phyloP scores from a whole-genome alignment of 2,113 vertebrate species.

The Argyrosomus japonicus region DNA sequence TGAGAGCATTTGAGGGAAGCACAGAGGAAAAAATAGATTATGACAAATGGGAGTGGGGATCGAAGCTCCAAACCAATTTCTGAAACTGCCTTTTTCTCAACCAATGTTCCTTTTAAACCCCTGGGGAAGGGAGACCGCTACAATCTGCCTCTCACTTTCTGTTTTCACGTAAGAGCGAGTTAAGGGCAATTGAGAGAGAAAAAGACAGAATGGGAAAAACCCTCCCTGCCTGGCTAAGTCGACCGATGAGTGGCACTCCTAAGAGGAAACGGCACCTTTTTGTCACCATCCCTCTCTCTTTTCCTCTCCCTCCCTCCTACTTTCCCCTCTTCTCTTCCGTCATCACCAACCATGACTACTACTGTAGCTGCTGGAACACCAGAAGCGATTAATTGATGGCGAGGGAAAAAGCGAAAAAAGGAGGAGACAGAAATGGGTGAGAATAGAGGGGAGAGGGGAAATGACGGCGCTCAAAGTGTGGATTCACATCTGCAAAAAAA shows the following conservation, averaged over 20 bases:
- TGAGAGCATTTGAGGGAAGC: conserved; percentile 18
- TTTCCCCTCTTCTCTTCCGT: conserved; percentile 36
- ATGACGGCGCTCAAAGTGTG: conserved; percentile 11
- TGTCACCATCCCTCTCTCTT: conserved; percentile 52
- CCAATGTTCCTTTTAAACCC: conserved; percentile 61
- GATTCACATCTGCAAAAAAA: conserved; percentile 40
- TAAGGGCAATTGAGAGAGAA: conserved; percentile 25
- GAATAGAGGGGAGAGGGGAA: conserved; percentile 1
- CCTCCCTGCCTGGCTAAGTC: conserved; percentile 28
- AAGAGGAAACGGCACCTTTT: conserved; percentile 70
- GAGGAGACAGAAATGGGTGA: conserved; percentile 49
- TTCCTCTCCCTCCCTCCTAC: conserved; percentile 11
- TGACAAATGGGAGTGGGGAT: conserved; percentile 74
- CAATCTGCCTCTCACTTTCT: conserved; percentile 68
- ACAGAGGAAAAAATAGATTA: conserved; percentile 55
- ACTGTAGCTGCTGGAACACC: conserved; percentile 37
- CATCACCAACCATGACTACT: conserved; percentile 49
- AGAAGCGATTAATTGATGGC: conserved; percentile 61
- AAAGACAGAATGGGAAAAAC: conserved; percentile 23
- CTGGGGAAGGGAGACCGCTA: conserved; percentile 46
- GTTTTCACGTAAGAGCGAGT: conserved; percentile 32
- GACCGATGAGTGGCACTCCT: conserved; percentile 56
- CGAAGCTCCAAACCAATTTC: conserved; percentile 73
- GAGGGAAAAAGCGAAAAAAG: conserved; percentile 44
- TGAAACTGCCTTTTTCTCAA: conserved; percentile 72